Conservation (phyloP, 2,888 invertebrate genomes). For the Mythimna loreyi region DNA sequence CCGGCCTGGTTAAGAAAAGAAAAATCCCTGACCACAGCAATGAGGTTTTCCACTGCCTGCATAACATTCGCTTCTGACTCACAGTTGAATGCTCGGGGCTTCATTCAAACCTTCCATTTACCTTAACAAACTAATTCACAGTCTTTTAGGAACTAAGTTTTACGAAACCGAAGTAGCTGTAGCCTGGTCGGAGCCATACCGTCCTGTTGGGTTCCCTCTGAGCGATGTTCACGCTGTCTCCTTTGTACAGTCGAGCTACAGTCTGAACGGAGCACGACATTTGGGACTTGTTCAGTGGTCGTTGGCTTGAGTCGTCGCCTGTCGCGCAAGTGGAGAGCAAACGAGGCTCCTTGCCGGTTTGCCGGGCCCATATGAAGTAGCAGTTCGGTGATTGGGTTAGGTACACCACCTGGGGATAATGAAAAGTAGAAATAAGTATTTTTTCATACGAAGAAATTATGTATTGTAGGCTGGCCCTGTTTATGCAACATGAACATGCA, state of each 20-base stretch:
- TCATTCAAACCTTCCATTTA: slow-evolving; percentile 45
- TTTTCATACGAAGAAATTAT: background rate
- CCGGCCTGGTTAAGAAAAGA: slow-evolving; percentile 20
- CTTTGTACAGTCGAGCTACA: slow-evolving; percentile 77
- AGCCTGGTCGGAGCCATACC: slow-evolving; percentile 81
- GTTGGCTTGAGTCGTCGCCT: slow-evolving; percentile 78
- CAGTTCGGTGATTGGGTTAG: slow-evolving; percentile 81
- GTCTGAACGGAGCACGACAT: slow-evolving; percentile 84
- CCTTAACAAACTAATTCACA: slow-evolving; percentile 72
- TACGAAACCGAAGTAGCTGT: slow-evolving; percentile 84
- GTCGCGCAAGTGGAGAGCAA: slow-evolving; percentile 80
- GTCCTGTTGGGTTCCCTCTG: slow-evolving; percentile 84
- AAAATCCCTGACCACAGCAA: slow-evolving; percentile 29
- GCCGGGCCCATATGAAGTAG: slow-evolving; percentile 82
- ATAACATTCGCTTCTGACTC: slow-evolving; percentile 46
- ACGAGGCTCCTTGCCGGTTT: slow-evolving; percentile 67
- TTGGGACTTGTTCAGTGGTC: slow-evolving; percentile 77
- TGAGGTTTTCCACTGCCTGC: slow-evolving; percentile 36
- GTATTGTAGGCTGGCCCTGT: background rate
- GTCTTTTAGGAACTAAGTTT: slow-evolving; percentile 86
- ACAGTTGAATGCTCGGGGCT: slow-evolving; percentile 45
- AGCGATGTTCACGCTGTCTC: slow-evolving; percentile 80
- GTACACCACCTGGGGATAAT: slow-evolving; percentile 81
- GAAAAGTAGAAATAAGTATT: background rate
- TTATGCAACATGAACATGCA: background rate